phyloP scores from a whole-genome alignment of 2,888 invertebrate genomes.

The Tanaodytes sp. region DNA sequence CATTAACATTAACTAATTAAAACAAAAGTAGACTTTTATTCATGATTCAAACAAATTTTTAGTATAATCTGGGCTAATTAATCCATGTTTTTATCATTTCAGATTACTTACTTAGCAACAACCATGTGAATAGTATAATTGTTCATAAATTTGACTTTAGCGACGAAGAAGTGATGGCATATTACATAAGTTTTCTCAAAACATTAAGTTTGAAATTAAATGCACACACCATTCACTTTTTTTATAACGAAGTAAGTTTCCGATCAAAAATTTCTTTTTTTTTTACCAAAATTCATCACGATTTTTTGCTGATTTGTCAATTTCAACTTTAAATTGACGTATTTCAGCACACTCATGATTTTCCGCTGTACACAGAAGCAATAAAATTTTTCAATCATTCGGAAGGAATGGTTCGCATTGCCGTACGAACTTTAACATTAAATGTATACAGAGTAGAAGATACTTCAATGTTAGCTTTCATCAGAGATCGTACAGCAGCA shows the following conservation, averaged over 20 bases:
- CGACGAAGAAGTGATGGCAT: slow-evolving; percentile 99
- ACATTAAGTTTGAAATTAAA: slow-evolving; percentile 98
- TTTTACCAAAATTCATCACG: no score
- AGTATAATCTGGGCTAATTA: no score
- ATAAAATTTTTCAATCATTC: slow-evolving; percentile 99
- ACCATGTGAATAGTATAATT: slow-evolving; percentile 99
- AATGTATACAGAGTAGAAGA: slow-evolving; percentile 97
- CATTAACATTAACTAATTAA: no score
- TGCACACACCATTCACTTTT: slow-evolving; percentile 98
- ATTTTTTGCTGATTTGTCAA: no score
- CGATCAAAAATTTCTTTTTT: no score
- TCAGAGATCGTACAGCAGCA: slow-evolving; percentile 95
- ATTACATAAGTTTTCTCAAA: slow-evolving; percentile 99
- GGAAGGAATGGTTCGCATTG: slow-evolving; percentile 99
- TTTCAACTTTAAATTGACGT: no score
- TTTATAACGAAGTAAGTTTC: slow-evolving; percentile 93
- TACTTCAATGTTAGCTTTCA: slow-evolving; percentile 94
- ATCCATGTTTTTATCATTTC: no score
- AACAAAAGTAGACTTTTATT: no score
- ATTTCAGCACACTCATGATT: slow-evolving; percentile 97
- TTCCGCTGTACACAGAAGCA: slow-evolving; percentile 98
- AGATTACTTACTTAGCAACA: slow-evolving; percentile 99
- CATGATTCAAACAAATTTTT: no score
- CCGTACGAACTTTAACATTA: slow-evolving; percentile 95
- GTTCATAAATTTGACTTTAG: slow-evolving; percentile 99